Evolutionary conservation across 2,888 invertebrate genomes (phyloP).

Genomic region (Nemurella pictetii): DNA sequence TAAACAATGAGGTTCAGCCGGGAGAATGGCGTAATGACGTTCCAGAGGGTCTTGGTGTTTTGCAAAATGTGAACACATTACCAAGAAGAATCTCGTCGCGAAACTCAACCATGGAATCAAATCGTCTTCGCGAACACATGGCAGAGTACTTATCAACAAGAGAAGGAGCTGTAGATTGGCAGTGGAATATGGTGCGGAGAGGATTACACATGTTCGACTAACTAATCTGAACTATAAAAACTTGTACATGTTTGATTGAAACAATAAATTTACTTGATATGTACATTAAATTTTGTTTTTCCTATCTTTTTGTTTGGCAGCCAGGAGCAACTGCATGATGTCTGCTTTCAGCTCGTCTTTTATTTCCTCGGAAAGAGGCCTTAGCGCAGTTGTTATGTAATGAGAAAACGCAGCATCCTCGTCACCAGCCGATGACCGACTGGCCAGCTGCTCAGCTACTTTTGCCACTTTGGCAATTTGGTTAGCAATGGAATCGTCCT

Average conservation of each 20-base stretch:
- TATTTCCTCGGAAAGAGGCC: not conserved
- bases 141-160: not conserved
- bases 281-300: not conserved
- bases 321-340: not conserved
- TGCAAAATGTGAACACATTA: constrained; percentile 2
- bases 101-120: constrained; percentile 6
- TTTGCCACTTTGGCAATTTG: not conserved
- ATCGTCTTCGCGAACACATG: not conserved
- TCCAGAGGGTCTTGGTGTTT: not conserved
- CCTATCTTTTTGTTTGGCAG: not conserved
- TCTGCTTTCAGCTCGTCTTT: not conserved
- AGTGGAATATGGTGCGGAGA: not conserved
- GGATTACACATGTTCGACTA: not conserved
- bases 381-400: not conserved
- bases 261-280: not conserved
- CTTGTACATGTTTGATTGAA: not conserved
- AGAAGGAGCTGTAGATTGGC: not conserved
- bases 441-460: not conserved
- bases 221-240: not conserved
- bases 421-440: not conserved
- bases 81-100: not conserved
- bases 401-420: not conserved
- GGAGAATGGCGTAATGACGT: not conserved
- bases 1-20: not conserved
- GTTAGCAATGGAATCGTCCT: not conserved